A percentile compares a stretch with the other conserved stretches of the same genome.
These are phyloP conservation scores for Melanostigma gelatinosum DNA, from an alignment of 2,113 vertebrate species.

Conservation along the genomic window DNA sequence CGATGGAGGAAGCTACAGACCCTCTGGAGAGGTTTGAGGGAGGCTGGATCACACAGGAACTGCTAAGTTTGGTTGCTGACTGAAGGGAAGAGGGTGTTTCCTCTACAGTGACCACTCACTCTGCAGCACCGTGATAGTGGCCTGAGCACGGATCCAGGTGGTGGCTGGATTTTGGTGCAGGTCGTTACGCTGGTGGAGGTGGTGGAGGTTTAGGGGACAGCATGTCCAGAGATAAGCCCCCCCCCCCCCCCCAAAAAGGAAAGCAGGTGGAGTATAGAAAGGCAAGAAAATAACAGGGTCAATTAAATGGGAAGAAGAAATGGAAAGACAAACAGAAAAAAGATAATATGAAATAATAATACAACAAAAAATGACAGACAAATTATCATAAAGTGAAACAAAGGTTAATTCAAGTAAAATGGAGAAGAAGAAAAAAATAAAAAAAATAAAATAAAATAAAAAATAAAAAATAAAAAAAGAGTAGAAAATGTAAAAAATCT, in stretches of 20 bases:
- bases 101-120: constrained; percentile 89
- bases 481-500: background rate
- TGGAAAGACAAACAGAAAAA: constrained; percentile 23
- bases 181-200: constrained; percentile 92
- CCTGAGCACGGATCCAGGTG: constrained; percentile 98
- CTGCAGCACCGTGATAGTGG: constrained; percentile 95
- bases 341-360: constrained; percentile 18
- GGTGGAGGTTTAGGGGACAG: constrained; percentile 42
- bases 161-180: constrained; percentile 95
- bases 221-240: constrained; percentile 23
- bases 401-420: background rate
- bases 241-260: background rate
- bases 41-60: constrained; percentile 51
- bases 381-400: background rate
- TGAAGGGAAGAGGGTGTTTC: background rate
- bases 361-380: constrained; percentile 3
- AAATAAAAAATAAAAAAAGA: background rate
- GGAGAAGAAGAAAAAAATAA: too few relatives aligned
- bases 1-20: constrained; percentile 46
- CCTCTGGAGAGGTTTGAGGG: constrained; percentile 45
- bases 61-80: background rate
- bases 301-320: constrained; percentile 40
- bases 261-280: constrained; percentile 35
- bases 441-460: too few relatives aligned
- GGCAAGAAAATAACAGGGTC: constrained; percentile 35